phyloP scores from a whole-genome alignment of 1,140 invertebrate genomes.

The Elysia chlorotica region DNA sequence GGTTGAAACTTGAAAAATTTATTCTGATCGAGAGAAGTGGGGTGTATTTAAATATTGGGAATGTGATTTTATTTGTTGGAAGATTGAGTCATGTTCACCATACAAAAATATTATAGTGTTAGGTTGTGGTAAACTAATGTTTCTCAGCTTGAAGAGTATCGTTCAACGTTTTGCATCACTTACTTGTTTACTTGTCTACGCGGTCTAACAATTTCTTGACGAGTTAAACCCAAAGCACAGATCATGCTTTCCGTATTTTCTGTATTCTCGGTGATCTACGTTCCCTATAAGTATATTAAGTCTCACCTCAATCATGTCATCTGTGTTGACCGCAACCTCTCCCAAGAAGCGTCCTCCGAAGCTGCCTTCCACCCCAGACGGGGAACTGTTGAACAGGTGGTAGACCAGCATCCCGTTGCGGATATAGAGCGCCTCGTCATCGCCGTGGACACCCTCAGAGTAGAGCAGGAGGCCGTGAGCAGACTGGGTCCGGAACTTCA shows the following conservation, averaged over 20 bases:
- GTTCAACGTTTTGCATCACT: too few species aligned
- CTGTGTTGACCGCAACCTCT: constrained; percentile 21
- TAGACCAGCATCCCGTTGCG: constrained; percentile 26
- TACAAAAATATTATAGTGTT: too few species aligned
- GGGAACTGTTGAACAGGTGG: constrained; percentile 29
- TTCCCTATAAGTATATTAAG: neutral
- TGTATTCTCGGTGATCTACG: too few species aligned
- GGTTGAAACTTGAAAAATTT: too few species aligned
- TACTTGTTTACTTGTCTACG: neutral
- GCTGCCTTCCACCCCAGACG: constrained; percentile 27
- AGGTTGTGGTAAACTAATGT: too few species aligned
- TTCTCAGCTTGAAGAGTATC: too few species aligned
- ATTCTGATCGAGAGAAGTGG: too few species aligned
- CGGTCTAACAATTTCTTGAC: neutral
- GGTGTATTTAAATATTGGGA: too few species aligned
- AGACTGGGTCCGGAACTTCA: constrained; percentile 26
- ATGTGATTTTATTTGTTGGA: too few species aligned
- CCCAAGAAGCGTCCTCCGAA: constrained; percentile 26
- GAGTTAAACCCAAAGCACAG: neutral
- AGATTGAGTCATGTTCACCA: too few species aligned
- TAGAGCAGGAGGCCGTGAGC: constrained; percentile 25
- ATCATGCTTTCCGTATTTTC: neutral
- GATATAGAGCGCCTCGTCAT: constrained; percentile 31
- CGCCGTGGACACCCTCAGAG: constrained; percentile 18
- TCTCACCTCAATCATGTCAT: constrained; percentile 27